phyloP scores from a whole-genome alignment of 1,140 invertebrate genomes.

The Paraescarpia echinospica region DNA sequence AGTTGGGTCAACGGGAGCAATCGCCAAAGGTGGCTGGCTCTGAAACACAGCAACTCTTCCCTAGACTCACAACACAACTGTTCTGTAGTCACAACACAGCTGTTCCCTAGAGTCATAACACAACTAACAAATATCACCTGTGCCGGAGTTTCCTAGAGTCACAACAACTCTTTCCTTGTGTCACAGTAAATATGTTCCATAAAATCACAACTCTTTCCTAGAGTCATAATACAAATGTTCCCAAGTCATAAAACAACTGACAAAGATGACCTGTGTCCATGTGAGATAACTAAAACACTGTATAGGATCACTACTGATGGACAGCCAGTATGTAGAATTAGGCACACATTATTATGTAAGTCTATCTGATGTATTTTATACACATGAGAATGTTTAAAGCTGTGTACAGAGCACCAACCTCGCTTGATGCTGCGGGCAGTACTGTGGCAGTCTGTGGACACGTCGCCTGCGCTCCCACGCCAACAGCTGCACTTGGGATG shows the following conservation, averaged over 20 bases:
- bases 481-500: slow-evolving; percentile 32
- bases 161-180: no score
- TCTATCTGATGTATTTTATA: background rate
- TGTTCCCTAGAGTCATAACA: no score
- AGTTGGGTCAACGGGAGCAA: background rate
- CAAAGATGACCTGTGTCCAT: background rate
- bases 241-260: no score
- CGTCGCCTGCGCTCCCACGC: slow-evolving; percentile 28
- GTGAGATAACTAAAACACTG: background rate
- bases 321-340: background rate
- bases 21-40: background rate
- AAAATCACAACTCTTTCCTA: no score
- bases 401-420: background rate
- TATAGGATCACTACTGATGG: background rate
- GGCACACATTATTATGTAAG: background rate
- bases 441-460: background rate
- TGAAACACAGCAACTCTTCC: background rate
- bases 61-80: background rate
- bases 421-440: background rate
- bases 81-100: background rate
- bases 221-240: no score
- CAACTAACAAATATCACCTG: no score
- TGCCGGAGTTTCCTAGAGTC: no score
- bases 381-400: background rate
- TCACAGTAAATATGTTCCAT: no score